phyloP scores from a whole-genome alignment of 2,797 vertebrate species.

The Labeo calbasu region DNA sequence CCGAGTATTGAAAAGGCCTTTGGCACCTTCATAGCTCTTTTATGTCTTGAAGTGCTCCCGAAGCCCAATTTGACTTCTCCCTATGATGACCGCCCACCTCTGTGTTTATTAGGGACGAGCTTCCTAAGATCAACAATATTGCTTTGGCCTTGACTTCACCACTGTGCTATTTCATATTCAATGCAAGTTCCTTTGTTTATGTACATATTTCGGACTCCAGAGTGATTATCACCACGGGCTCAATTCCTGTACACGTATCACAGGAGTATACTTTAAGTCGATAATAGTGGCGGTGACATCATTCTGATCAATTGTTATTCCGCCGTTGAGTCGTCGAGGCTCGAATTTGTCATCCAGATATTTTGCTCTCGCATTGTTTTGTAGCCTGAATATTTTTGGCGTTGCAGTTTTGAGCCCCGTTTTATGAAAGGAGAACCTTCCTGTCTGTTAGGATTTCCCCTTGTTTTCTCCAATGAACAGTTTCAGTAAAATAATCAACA shows the following conservation, averaged over 20 bases:
- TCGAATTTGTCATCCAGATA: slow-evolving; percentile 60
- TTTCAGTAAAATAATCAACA: slow-evolving; percentile 64
- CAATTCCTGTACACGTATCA: slow-evolving; percentile 38
- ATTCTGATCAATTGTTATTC: slow-evolving; percentile 62
- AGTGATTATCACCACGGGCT: slow-evolving; percentile 37
- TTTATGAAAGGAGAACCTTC: slow-evolving; percentile 75
- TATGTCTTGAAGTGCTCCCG: slow-evolving; percentile 61
- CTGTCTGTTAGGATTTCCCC: slow-evolving; percentile 77
- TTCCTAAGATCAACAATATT: slow-evolving; percentile 85
- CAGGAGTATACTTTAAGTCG: neutral
- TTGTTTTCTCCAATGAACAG: slow-evolving; percentile 72
- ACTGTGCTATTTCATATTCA: slow-evolving; percentile 72
- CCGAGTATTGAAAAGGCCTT: slow-evolving; percentile 72
- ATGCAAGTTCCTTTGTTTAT: slow-evolving; percentile 77
- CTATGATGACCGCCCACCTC: slow-evolving; percentile 58
- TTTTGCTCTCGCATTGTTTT: slow-evolving; percentile 70
- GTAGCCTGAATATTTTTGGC: slow-evolving; percentile 71
- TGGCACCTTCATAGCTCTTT: slow-evolving; percentile 71
- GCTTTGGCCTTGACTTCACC: slow-evolving; percentile 75
- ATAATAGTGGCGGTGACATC: slow-evolving; percentile 49
- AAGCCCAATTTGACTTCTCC: slow-evolving; percentile 67
- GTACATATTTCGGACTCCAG: slow-evolving; percentile 62
- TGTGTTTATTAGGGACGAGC: slow-evolving; percentile 75
- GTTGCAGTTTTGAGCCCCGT: slow-evolving; percentile 67
- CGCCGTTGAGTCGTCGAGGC: slow-evolving; percentile 51